Evolutionary conservation across 2,113 vertebrate species (phyloP).

Genomic region (Galeopterus variegatus): DNA sequence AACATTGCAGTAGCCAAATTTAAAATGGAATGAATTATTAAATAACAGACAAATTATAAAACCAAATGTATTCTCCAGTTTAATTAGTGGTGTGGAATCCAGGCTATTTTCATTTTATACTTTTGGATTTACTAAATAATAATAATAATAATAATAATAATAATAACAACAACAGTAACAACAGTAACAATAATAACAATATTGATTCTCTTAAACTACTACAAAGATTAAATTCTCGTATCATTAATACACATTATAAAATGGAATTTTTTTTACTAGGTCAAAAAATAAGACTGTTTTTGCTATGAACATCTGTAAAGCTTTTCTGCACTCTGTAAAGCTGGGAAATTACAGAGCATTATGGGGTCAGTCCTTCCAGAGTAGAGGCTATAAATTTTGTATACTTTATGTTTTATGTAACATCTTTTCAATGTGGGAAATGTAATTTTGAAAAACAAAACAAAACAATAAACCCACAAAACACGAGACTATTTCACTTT

Average conservation of each 20-base stretch:
- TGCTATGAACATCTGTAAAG: not conserved
- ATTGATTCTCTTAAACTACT: not conserved
- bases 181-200: not conserved
- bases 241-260: not conserved
- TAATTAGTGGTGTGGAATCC: conserved; percentile 84
- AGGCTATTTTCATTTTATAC: conserved; percentile 78
- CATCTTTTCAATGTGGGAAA: not conserved
- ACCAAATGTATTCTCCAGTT: conserved; percentile 80
- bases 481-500: not conserved
- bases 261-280: not conserved
- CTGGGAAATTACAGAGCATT: not conserved
- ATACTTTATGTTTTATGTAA: not conserved
- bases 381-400: not conserved
- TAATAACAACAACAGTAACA: too few relatives aligned
- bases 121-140: conserved; percentile 79
- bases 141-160: not conserved
- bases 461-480: not conserved
- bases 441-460: not conserved
- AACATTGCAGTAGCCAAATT: conserved; percentile 44
- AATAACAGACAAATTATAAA: conserved; percentile 82
- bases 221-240: not conserved
- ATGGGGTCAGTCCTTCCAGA: not conserved
- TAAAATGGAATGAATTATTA: conserved; percentile 87
- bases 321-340: not conserved
- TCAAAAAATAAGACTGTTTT: not conserved